Conservation (phyloP, 2,888 invertebrate genomes). For the Lycocerus yunnanus region DNA sequence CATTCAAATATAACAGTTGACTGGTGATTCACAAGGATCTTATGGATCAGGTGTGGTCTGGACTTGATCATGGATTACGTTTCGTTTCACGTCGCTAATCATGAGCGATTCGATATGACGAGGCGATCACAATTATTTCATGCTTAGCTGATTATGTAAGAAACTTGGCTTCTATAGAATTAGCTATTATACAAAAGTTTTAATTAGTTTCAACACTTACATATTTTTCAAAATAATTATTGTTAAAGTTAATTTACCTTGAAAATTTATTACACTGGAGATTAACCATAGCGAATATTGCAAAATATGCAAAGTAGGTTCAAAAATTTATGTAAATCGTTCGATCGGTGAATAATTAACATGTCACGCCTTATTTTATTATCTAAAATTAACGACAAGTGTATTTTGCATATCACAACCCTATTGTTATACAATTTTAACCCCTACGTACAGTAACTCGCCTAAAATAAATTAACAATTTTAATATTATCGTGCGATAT, state of each 20-base stretch:
- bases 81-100: slow-evolving; percentile 44
- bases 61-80: slow-evolving; percentile 44
- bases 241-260: background rate
- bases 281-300: background rate
- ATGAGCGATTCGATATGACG: slow-evolving; percentile 47
- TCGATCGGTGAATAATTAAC: slow-evolving; percentile 50
- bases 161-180: slow-evolving; percentile 12
- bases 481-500: slow-evolving; percentile 38
- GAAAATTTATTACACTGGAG: background rate
- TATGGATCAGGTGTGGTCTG: slow-evolving; percentile 50
- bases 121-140: slow-evolving; percentile 48
- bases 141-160: slow-evolving; percentile 34
- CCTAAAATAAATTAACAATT: slow-evolving; percentile 18
- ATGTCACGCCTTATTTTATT: slow-evolving; percentile 49
- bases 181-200: background rate
- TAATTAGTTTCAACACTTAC: background rate
- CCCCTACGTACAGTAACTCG: background rate
- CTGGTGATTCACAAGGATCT: slow-evolving; percentile 34
- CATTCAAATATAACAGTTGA: slow-evolving; percentile 32
- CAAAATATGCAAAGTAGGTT: slow-evolving; percentile 34
- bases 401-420: slow-evolving; percentile 40
- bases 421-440: slow-evolving; percentile 10
- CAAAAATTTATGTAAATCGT: slow-evolving; percentile 39
- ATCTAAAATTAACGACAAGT: slow-evolving; percentile 49
- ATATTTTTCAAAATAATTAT: background rate